Evolutionary conservation across 2,113 vertebrate genomes (phyloP), one percentile per base, ranked within the genome.

Genomic region (Hydrochoerus hydrochaeris): DNA sequence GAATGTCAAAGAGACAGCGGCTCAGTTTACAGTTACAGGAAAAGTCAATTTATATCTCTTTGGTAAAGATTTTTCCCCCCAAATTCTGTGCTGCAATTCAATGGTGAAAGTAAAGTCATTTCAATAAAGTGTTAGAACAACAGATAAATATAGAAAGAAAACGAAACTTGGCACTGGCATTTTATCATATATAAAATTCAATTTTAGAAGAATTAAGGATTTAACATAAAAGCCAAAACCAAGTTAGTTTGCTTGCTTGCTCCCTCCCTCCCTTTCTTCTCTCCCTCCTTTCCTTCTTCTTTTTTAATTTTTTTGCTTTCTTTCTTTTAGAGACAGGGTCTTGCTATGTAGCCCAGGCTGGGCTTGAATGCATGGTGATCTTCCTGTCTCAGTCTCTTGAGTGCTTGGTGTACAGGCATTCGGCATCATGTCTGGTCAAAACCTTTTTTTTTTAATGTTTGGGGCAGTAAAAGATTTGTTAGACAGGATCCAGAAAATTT

Each of bases 61-160:
- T 80, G 60, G 60, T 71, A 41, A 85, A 75, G 7, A 3, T 52
- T 67, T 44, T 54, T 16, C 22, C 17, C 17, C 77, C 41, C 20
- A 24, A 93, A 65, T 96, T 95, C 17, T 71, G 20, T 81, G 63
- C 6, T 58, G 69, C 69, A 89, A 78, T n/a, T 90, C 62, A 84
- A 93, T 35, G 26, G 24, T 69, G 65, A 96, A 96, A 97, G 58
- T 46, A 88, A 92, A 85, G 10, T 35, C 52, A 46, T 92, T 92
- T 90, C 17, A 80, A 91, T 9, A 71, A 95, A 30, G 26, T 78
- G 22, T 49, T 13, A 77, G 71, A 93, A 75, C 38, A 67, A 30
- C 30, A 95, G 58, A 52, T 19, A 85, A 87, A 85, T 52, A 92
- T 41, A 28, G 3, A 5, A 69, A 85, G n/a, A 87, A 96, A 94